Percentiles rank a stretch among this genome's conserved stretches.
Conservation (phyloP, 2,797 vertebrate genomes). For the Chromobotia macracanthus region DNA sequence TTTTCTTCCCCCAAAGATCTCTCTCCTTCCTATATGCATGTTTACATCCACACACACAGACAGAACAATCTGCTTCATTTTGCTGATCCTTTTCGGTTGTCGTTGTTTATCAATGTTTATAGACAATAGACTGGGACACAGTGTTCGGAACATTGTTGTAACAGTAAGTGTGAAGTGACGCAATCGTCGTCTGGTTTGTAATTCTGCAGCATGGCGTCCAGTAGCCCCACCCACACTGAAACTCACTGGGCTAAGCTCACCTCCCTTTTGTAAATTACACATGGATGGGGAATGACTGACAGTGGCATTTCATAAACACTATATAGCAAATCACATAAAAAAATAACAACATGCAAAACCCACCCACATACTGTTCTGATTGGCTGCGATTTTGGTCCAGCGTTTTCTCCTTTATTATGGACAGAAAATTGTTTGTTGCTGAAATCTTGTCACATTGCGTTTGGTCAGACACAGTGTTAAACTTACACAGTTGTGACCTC, state of each 20-base stretch:
- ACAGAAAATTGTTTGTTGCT: not conserved
- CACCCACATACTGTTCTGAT: not conserved
- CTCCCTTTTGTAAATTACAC: not conserved
- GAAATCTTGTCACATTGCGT: constrained; percentile 15
- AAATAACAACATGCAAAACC: not conserved
- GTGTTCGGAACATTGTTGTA: constrained; percentile 6
- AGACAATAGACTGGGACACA: not conserved
- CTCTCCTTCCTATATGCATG: not conserved
- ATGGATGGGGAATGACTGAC: not conserved
- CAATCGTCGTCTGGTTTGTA: not conserved
- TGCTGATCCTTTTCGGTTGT: not conserved
- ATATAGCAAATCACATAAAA: not conserved
- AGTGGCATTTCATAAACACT: not conserved
- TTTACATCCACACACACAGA: not conserved
- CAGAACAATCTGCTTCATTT: not conserved
- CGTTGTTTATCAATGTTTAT: not conserved
- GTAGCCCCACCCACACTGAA: not conserved
- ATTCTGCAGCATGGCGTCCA: not conserved
- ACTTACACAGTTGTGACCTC: constrained; percentile 5
- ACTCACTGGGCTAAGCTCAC: not conserved
- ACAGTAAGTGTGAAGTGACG: not conserved
- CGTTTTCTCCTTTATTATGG: not conserved
- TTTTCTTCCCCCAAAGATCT: not conserved
- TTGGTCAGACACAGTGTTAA: constrained; percentile 35
- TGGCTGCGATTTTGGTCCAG: not conserved